Percentiles rank a stretch among this genome's conserved stretches.
phyloP scores from a whole-genome alignment of 2,113 vertebrate genomes.

The Heptranchias perlo region DNA sequence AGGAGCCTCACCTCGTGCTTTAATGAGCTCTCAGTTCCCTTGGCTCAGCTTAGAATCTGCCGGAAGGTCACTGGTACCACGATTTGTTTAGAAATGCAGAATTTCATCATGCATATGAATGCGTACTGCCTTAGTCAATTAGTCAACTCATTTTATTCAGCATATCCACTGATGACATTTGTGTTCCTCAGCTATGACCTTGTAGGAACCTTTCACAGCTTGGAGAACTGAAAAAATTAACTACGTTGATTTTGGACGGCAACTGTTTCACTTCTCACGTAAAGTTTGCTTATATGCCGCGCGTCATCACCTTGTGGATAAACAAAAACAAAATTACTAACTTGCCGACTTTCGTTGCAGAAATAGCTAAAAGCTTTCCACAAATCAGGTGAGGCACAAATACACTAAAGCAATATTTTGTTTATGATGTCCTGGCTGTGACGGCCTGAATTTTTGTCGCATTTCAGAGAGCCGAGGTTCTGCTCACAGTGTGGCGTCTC shows the following conservation, averaged over 20 bases:
- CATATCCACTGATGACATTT: background rate
- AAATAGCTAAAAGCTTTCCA: conserved; percentile 58
- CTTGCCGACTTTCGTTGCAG: conserved; percentile 61
- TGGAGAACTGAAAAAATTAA: conserved; percentile 57
- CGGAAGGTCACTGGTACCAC: background rate
- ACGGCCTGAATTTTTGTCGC: background rate
- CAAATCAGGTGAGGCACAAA: conserved; percentile 53
- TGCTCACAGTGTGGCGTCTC: no score
- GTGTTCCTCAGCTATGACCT: background rate
- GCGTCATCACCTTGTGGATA: conserved; percentile 58
- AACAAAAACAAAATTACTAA: conserved; percentile 67
- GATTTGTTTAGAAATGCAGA: background rate
- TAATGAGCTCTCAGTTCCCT: background rate
- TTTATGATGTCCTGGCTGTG: background rate
- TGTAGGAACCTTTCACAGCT: conserved; percentile 60
- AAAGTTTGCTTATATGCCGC: conserved; percentile 64
- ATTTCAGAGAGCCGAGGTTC: background rate
- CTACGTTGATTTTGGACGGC: conserved; percentile 62
- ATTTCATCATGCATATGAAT: background rate
- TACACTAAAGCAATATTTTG: background rate
- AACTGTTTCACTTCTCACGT: conserved; percentile 63
- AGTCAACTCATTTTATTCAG: background rate
- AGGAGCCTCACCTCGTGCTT: background rate
- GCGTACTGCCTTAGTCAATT: background rate
- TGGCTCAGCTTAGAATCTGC: background rate